Percentiles rank a stretch among this genome's conserved stretches.
phyloP scores from a whole-genome alignment of 2,113 vertebrate species.

The Salvelinus sp. region DNA sequence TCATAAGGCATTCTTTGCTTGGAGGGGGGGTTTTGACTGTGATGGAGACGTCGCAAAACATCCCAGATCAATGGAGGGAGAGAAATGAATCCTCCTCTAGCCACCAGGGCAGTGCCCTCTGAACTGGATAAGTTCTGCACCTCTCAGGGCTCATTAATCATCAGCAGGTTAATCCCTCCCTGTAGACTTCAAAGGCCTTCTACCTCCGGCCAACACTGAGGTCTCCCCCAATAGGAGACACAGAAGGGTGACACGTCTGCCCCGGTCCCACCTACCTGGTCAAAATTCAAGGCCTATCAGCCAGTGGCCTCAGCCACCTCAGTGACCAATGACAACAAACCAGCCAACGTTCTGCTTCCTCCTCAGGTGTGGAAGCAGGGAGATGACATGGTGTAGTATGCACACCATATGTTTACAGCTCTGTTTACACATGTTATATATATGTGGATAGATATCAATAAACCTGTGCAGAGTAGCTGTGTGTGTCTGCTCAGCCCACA shows the following conservation, averaged over 20 bases:
- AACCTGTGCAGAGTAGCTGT: neutral
- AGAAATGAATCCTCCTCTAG: neutral
- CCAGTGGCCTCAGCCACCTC: neutral
- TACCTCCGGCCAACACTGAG: neutral
- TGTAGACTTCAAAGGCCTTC: constrained; percentile 31
- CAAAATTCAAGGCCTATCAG: constrained; percentile 13
- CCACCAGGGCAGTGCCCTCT: constrained; percentile 20
- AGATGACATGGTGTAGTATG: too few species aligned
- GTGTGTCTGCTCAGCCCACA: neutral
- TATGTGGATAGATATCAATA: neutral
- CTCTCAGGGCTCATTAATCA: constrained; percentile 25
- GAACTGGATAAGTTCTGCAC: constrained; percentile 23
- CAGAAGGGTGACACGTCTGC: neutral
- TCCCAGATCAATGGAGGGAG: constrained; percentile 24
- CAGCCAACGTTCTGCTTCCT: neutral
- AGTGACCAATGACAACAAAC: neutral
- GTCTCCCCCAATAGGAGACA: neutral
- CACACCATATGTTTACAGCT: too few species aligned
- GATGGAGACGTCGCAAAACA: neutral
- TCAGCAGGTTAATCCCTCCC: constrained; percentile 19
- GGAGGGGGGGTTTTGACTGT: constrained; percentile 10
- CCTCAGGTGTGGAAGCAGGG: neutral
- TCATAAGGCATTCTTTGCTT: neutral
- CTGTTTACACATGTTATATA: too few species aligned
- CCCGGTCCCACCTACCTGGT: neutral